These are phyloP conservation scores for Pseudorasbora parva DNA, from an alignment of 2,113 vertebrate species.

Conservation along the genomic window DNA sequence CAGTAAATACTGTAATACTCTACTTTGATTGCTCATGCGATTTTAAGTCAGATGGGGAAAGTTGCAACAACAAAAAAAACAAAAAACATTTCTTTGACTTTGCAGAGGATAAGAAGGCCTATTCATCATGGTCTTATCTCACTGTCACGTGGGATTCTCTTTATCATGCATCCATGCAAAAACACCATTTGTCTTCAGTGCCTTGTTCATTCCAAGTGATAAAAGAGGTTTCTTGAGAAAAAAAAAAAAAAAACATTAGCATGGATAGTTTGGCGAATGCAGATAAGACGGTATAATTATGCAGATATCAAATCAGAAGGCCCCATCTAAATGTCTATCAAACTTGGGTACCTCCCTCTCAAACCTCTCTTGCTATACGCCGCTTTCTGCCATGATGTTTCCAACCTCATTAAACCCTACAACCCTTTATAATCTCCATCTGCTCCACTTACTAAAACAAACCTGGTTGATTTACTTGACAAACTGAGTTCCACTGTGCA, in stretches of 20 bases:
- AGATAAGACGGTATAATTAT: constrained; percentile 73
- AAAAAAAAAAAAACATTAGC: constrained; percentile 61
- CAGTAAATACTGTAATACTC: background rate
- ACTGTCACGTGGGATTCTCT: constrained; percentile 71
- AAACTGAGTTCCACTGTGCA: constrained; percentile 36
- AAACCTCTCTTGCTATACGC: constrained; percentile 44
- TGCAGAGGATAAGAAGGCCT: constrained; percentile 64
- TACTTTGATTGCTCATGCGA: constrained; percentile 6
- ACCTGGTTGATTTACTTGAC: constrained; percentile 46
- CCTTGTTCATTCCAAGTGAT: constrained; percentile 73
- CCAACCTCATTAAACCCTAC: constrained; percentile 21
- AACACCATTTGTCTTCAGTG: constrained; percentile 78
- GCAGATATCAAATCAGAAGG: constrained; percentile 64
- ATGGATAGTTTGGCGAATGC: constrained; percentile 74
- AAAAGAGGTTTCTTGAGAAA: constrained; percentile 68
- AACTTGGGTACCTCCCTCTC: constrained; percentile 45
- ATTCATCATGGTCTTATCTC: constrained; percentile 78
- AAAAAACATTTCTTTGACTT: constrained; percentile 69
- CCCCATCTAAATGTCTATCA: constrained; percentile 70
- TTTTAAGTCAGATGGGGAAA: constrained; percentile 21
- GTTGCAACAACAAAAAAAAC: background rate
- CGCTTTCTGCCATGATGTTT: constrained; percentile 10
- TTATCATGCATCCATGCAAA: constrained; percentile 81
- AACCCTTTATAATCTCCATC: constrained; percentile 29
- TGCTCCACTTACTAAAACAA: constrained; percentile 45